Evolutionary conservation across 2,797 vertebrate species (phyloP).

Genomic region (Glyptemys insculpta): DNA sequence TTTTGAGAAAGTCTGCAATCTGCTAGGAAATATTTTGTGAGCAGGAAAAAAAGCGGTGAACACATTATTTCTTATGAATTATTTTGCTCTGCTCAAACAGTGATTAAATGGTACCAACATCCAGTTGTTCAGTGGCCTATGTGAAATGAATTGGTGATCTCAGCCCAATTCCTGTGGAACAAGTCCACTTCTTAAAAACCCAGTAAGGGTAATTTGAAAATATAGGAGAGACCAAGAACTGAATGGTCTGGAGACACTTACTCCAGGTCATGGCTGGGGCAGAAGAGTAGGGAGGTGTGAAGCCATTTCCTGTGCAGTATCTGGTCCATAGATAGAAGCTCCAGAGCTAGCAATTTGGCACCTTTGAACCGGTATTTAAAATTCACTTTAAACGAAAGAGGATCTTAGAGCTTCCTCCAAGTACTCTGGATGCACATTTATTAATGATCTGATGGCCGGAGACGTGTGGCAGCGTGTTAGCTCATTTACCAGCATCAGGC

Average conservation of each 20-base stretch:
- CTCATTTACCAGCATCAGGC: neutral
- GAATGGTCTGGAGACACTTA: neutral
- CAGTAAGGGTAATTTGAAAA: constrained; percentile 32
- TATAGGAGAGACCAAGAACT: neutral
- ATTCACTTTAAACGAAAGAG: neutral
- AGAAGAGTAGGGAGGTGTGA: neutral
- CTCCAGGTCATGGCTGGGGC: rapidly evolving
- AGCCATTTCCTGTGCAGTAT: neutral
- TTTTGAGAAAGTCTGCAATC: neutral
- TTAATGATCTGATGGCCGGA: neutral
- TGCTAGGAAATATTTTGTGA: neutral
- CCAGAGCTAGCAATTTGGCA: neutral
- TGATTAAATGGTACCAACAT: constrained; percentile 6
- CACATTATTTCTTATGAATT: neutral
- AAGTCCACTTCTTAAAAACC: constrained; percentile 16
- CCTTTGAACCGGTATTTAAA: neutral
- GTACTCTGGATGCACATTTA: neutral
- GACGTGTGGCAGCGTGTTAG: neutral
- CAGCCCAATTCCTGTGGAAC: constrained; percentile 9
- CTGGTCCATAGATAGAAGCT: neutral
- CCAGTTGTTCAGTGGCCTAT: neutral
- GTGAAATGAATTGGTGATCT: neutral
- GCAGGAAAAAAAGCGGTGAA: neutral
- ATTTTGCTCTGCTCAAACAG: neutral
- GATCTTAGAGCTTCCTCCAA: neutral